A percentile compares a stretch with the other conserved stretches of the same genome.
These are phyloP conservation scores for Myrmecobius fasciatus DNA, from an alignment of 2,113 vertebrate genomes.

Conservation along the genomic window DNA sequence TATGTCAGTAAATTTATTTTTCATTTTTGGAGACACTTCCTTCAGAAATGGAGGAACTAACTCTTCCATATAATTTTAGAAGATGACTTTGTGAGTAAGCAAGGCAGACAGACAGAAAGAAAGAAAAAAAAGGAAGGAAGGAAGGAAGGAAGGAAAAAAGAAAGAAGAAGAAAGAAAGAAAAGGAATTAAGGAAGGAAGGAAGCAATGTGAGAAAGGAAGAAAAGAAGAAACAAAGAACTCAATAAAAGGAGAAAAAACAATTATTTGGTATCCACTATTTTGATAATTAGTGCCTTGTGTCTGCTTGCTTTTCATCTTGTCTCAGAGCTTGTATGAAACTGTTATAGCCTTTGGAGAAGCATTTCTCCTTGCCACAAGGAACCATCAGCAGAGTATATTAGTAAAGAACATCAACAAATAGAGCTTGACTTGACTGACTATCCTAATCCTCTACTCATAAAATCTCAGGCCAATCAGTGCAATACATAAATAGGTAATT, in stretches of 20 bases:
- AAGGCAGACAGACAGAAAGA: background rate
- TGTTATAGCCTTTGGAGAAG: background rate
- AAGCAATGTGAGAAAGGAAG: no score
- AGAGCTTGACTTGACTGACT: background rate
- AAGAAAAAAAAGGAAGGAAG: no score
- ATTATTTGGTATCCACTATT: background rate
- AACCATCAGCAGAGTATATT: background rate
- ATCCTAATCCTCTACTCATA: background rate
- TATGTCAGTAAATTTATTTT: background rate
- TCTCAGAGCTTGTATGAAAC: background rate
- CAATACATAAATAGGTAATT: background rate
- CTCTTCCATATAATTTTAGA: background rate
- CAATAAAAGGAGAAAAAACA: background rate
- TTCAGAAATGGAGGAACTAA: background rate
- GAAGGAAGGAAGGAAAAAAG: no score
- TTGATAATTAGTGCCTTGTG: background rate
- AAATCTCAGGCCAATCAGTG: background rate
- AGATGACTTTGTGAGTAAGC: background rate
- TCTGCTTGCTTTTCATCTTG: background rate
- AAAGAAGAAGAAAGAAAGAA: no score
- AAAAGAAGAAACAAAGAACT: no score
- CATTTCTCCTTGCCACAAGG: background rate
- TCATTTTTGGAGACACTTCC: background rate
- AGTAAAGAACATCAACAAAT: background rate
- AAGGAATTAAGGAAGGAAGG: no score